Evolutionary conservation across 2,888 invertebrate genomes (phyloP), one percentile per base, ranked within the genome.

Genomic region (Acanthacorydalis orientalis): DNA sequence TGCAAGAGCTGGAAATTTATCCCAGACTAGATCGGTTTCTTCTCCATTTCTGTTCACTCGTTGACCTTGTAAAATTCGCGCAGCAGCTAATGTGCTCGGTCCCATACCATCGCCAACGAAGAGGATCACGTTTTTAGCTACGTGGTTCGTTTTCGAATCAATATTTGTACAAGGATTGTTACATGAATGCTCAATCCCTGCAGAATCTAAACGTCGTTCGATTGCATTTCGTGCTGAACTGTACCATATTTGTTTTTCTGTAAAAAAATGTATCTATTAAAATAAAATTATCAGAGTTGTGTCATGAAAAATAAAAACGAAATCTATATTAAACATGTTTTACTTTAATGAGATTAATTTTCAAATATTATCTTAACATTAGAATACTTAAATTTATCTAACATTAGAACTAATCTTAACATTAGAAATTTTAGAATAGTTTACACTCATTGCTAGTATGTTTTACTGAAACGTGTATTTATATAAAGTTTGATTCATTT

Each of bases 71-170:
- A 79, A 69, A 50, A 83, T 80, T 53, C 83, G 68, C 1, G 80
- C 80, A 2, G 81, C 81, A 0, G 83, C 82, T 7, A 79, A 70
- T 1, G 83, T 82, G 15, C 80, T 74, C 54, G 82, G 63, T 34
- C 83, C 82, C 80, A 83, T 80, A n/a, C 83, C 83, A 64, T 83
- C 83, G 4, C 83, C 83, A n/a, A 83, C 74, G 55, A 82, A 77
- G 40, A 83, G 66, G 40, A 83, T 75, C 44, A 82, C 72, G 63
- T 80, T 81, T 53, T 68, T 67, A 32, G 74, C 73, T 14, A 35
- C 34, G 10, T 41, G 8, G 38, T 47, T 32, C 9, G 23, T 48
- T 35, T 44, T 43, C 16, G 11, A 11, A 16, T 41, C 44, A 9
- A 33, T 11, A n/a, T 41, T 11, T 23, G 6, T 6, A 6, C 23